Percentiles rank a stretch among this genome's conserved stretches.
Conservation (phyloP, 2,797 vertebrate species). For the Gallirallus australis region DNA sequence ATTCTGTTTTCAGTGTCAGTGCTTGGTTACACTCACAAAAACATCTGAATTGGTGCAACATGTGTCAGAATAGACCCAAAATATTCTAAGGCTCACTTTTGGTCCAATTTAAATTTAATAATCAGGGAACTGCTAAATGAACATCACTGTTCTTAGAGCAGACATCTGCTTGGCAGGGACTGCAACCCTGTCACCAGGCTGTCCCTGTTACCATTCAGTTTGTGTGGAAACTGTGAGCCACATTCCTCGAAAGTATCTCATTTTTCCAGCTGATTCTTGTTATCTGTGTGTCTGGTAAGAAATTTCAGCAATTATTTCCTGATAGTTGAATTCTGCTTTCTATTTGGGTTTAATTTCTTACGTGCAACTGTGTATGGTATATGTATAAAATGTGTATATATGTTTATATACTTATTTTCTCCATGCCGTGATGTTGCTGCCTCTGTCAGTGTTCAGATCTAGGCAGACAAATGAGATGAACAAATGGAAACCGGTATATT, state of each 20-base stretch:
- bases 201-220: neutral
- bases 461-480: slow-evolving; percentile 18
- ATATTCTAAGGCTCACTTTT: neutral
- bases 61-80: neutral
- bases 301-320: neutral
- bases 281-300: neutral
- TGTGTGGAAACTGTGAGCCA: neutral
- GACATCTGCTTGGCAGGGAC: neutral
- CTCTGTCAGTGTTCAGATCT: neutral
- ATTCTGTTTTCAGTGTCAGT: neutral
- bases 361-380: neutral
- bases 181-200: slow-evolving; percentile 22
- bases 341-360: neutral
- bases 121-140: neutral
- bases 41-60: neutral
- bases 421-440: neutral
- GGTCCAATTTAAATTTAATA: slow-evolving; percentile 20
- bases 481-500: slow-evolving; percentile 14
- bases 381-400: neutral
- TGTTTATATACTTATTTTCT: neutral
- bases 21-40: neutral
- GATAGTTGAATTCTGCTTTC: neutral
- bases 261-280: slow-evolving; percentile 29
- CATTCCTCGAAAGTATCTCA: neutral
- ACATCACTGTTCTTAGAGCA: neutral